Conservation (phyloP, 2,797 vertebrate species). For the Eulemur mongoz region DNA sequence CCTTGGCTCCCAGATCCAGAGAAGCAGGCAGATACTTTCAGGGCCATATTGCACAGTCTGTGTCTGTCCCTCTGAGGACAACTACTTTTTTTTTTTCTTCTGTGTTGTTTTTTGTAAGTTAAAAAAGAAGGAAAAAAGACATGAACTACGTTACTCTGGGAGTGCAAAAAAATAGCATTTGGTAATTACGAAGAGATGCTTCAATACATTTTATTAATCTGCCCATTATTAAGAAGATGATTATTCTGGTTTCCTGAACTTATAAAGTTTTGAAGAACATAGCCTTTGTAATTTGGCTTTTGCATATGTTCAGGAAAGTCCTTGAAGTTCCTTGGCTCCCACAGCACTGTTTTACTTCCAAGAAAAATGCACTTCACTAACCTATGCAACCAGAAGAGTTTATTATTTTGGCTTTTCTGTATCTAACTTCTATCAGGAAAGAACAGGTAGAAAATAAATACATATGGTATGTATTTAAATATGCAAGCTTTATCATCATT, state of each 20-base stretch:
- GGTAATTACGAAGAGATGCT: neutral
- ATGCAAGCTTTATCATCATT: neutral
- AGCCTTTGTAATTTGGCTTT: neutral
- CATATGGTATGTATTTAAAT: neutral
- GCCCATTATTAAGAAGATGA: neutral
- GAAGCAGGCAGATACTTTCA: neutral
- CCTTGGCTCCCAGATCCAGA: neutral
- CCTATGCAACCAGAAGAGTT: neutral
- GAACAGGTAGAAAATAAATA: neutral
- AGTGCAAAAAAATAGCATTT: neutral
- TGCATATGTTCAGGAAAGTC: neutral
- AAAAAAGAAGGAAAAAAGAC: neutral
- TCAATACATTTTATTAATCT: neutral
- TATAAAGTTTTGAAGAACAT: neutral
- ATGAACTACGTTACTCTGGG: neutral
- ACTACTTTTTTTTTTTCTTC: neutral
- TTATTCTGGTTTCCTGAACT: neutral
- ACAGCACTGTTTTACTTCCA: neutral
- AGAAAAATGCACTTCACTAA: neutral
- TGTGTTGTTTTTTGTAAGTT: neutral
- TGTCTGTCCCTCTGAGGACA: neutral
- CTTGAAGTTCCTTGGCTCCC: neutral
- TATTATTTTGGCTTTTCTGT: neutral
- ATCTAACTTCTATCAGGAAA: neutral
- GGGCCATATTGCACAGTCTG: neutral